phyloP scores from a whole-genome alignment of 2,113 vertebrate species.

The Ptilonorhynchus violaceus region DNA sequence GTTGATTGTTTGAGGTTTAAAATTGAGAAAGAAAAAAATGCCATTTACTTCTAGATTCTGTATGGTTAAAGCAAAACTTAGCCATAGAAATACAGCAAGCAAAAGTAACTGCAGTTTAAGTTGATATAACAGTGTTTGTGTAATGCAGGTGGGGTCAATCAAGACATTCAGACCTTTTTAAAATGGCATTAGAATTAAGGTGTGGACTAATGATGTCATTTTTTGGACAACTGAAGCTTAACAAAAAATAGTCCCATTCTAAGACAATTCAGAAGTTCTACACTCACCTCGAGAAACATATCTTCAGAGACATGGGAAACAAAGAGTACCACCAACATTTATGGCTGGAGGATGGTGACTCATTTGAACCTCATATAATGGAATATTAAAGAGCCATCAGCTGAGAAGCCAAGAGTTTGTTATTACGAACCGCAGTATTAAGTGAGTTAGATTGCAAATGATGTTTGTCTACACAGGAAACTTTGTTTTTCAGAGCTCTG shows the following conservation, averaged over 20 bases:
- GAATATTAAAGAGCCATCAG: neutral
- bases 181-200: neutral
- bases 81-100: neutral
- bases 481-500: neutral
- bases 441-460: neutral
- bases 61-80: neutral
- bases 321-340: neutral
- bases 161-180: neutral
- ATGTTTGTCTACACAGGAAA: neutral
- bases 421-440: neutral
- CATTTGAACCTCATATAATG: neutral
- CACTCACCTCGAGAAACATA: neutral
- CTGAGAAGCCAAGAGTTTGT: neutral
- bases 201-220: neutral
- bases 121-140: neutral
- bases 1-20: neutral
- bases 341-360: neutral
- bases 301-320: neutral
- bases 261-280: neutral
- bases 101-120: neutral
- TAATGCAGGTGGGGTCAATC: neutral
- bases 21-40: neutral
- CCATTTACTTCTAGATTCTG: neutral
- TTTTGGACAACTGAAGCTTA: neutral
- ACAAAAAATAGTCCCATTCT: neutral